phyloP scores from a whole-genome alignment of 2,113 vertebrate genomes.

The Sorex araneus region DNA sequence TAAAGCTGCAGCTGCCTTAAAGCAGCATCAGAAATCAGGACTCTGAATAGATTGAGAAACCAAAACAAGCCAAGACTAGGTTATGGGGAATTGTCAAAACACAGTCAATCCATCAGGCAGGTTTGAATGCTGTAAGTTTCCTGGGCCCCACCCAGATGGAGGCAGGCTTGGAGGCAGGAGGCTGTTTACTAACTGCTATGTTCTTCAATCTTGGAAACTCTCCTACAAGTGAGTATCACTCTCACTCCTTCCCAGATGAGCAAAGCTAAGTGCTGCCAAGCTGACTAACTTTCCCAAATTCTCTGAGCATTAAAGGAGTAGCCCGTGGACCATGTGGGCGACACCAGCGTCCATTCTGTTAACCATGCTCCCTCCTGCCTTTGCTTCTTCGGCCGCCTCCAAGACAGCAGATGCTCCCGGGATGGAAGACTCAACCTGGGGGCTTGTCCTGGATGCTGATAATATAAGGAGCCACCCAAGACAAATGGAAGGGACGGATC shows the following conservation, averaged over 20 bases:
- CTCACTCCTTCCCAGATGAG: background rate
- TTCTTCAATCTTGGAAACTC: background rate
- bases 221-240: background rate
- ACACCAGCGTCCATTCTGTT: background rate
- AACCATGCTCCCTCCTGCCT: background rate
- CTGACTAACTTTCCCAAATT: background rate
- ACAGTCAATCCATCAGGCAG: background rate
- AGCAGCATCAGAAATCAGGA: background rate
- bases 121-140: background rate
- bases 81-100: background rate
- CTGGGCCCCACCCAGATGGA: too few relatives aligned
- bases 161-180: background rate
- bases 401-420: rapidly evolving
- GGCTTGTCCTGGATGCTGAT: background rate
- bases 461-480: background rate
- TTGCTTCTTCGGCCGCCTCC: background rate
- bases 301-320: background rate
- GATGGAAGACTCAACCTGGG: background rate
- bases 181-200: rapidly evolving
- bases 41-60: background rate
- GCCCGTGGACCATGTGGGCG: too few relatives aligned
- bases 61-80: background rate
- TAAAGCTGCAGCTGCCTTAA: background rate
- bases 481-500: background rate
- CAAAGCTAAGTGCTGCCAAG: background rate